Base-by-base conservation (phyloP, 2,113 vertebrate species). In the Gymnogyps californianus region DNA sequence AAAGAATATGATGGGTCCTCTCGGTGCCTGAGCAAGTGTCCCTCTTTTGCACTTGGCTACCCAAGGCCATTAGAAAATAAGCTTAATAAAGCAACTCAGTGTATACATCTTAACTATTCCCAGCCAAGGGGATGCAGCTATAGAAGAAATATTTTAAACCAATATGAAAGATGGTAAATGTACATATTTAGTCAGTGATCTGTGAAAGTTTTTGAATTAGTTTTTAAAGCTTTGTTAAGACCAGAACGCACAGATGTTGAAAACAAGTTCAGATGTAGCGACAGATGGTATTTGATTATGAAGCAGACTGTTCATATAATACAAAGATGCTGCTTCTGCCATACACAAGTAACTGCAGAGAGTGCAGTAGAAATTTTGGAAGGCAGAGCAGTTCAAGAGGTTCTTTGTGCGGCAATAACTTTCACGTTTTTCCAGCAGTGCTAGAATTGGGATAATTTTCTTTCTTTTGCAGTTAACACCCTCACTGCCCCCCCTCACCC, bases 241-340 rank as follows among this genome's bases (percentile, higher is more conserved):
- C 99, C 99, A 99, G 98, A 99, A 98, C 98, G 99, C 99, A 99
- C 99, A 99, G 99, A 99, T 99, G 99, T 99, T 99, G 99, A 99
- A 99, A 99, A 99, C 99, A 99, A 99, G 99, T 99, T 99, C 99
- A 99, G 99, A 99, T 99, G 99, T 99, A 99, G 98, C 98, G 99
- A 99, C 99, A 99, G 99, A 99, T 99, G 99, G 99, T 99, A 99
- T 99, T 99, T 99, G 99, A 99, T 99, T 99, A 99, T 99, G 98
- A 99, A 99, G 98, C 99, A 99, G 99, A 99, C 99, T 99, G 99
- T 99, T 99, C 98, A 99, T 99, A 99, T 99, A 99, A 99, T 99
- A 99, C 99, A 99, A 99, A 99, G 99, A 99, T 99, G 99, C 99
- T 98, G 99, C 98, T 99, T 98, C 99, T 99, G 99, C 99, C 99